Percentiles rank a stretch among this genome's conserved stretches.
phyloP scores from a whole-genome alignment of 1,140 invertebrate species.

The Battus philenor region DNA sequence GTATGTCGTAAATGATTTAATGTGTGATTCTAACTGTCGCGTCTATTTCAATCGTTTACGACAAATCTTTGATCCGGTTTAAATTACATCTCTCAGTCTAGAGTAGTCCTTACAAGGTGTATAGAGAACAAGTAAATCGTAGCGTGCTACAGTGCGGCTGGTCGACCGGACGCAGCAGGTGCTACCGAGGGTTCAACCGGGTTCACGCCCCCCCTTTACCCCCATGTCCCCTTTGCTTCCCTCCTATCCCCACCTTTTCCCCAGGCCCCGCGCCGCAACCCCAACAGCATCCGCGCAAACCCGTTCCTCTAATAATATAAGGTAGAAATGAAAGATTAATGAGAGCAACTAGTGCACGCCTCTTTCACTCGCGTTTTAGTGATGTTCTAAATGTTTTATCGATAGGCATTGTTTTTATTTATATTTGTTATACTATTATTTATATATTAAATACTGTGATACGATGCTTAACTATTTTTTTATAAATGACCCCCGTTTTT shows the following conservation, averaged over 20 bases:
- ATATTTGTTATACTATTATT: no score
- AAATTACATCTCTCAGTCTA: background rate
- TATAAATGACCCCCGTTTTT: no score
- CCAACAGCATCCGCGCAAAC: constrained; percentile 66
- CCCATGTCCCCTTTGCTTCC: no score
- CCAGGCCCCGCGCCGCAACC: constrained; percentile 18
- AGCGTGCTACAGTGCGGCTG: constrained; percentile 14
- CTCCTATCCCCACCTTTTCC: no score
- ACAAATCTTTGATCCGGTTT: background rate
- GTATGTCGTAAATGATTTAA: no score
- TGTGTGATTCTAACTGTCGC: no score
- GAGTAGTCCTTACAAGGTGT: constrained; percentile 14
- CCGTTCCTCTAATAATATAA: constrained; percentile 74
- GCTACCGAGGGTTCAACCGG: constrained; percentile 67
- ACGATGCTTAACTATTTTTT: no score
- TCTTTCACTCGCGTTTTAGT: constrained; percentile 52
- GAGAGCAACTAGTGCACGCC: constrained; percentile 71
- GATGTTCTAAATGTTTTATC: no score
- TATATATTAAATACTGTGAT: no score
- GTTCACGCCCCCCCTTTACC: constrained; percentile 47
- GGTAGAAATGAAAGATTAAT: constrained; percentile 74
- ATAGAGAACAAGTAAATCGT: constrained; percentile 32
- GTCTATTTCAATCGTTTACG: background rate
- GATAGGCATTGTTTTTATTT: no score
- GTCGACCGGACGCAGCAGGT: constrained; percentile 64